These are phyloP conservation scores for Oncorhynchus nerka DNA, from an alignment of 2,113 vertebrate species.

Conservation along the genomic window DNA sequence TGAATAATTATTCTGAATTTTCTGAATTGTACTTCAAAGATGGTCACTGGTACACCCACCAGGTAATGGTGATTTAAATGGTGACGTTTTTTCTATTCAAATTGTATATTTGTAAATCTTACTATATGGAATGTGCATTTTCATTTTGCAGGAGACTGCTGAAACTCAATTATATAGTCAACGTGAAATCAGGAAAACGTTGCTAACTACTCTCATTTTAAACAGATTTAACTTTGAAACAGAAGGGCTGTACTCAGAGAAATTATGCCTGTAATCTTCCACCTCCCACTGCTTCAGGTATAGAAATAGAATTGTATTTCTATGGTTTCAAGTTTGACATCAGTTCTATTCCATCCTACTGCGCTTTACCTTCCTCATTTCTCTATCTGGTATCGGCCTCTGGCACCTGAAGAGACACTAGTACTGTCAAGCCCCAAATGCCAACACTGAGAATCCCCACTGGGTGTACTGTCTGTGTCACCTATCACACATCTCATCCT, in stretches of 20 bases:
- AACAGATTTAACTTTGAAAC: not conserved
- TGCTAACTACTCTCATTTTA: not conserved
- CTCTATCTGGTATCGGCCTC: conserved; percentile 18
- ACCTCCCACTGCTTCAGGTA: not conserved
- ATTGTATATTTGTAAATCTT: too few relatives aligned
- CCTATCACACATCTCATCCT: not conserved
- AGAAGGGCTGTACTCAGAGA: not conserved
- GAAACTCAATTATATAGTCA: not conserved
- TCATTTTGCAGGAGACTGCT: not conserved
- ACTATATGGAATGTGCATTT: too few relatives aligned
- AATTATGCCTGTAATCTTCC: not conserved
- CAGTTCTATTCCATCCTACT: not conserved
- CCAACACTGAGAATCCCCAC: conserved; percentile 34
- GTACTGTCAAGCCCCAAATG: conserved; percentile 37
- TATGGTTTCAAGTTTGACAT: not conserved
- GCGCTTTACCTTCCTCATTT: conserved; percentile 20
- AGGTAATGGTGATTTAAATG: too few relatives aligned
- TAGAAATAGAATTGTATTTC: too few relatives aligned
- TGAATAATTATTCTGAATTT: too few relatives aligned
- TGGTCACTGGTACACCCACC: too few relatives aligned
- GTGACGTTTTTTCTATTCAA: too few relatives aligned
- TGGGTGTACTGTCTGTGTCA: conserved; percentile 7
- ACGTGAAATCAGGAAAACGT: not conserved
- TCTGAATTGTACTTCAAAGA: too few relatives aligned
- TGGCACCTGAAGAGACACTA: conserved; percentile 41